A percentile compares a stretch with the other conserved stretches of the same genome.
Conservation (phyloP, 2,888 invertebrate genomes). For the Tiphia femorata region DNA sequence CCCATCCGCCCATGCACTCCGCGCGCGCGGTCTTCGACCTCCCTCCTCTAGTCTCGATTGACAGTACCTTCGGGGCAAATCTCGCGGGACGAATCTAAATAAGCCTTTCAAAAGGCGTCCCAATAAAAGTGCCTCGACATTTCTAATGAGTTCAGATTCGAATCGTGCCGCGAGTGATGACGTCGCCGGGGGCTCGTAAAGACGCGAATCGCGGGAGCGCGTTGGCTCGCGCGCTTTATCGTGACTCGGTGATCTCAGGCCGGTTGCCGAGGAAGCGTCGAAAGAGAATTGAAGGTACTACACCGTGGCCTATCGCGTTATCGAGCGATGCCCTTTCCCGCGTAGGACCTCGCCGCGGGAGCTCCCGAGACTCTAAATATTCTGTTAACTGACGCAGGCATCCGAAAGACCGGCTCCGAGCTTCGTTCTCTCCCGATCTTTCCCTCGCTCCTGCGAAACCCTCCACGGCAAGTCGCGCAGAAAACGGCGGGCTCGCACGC, state of each 20-base stretch:
- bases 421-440: background rate
- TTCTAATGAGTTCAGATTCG: constrained; percentile 27
- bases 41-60: no score
- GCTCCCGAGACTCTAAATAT: constrained; percentile 20
- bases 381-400: constrained; percentile 3
- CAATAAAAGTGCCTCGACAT: constrained; percentile 15
- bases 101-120: background rate
- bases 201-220: constrained; percentile 29
- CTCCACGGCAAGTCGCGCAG: no score
- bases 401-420: constrained; percentile 9
- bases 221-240: constrained; percentile 28
- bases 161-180: constrained; percentile 30
- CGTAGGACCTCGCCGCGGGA: constrained; percentile 1
- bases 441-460: background rate
- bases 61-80: no score
- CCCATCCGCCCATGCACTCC: no score
- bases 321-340: constrained; percentile 2
- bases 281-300: background rate
- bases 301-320: background rate
- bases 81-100: background rate
- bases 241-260: constrained; percentile 29
- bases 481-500: constrained; percentile 42
- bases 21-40: no score
- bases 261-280: background rate
- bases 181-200: constrained; percentile 32